These are phyloP conservation scores for Styela plicata DNA, from an alignment of 23 tunicate species.

Conservation along the genomic window DNA sequence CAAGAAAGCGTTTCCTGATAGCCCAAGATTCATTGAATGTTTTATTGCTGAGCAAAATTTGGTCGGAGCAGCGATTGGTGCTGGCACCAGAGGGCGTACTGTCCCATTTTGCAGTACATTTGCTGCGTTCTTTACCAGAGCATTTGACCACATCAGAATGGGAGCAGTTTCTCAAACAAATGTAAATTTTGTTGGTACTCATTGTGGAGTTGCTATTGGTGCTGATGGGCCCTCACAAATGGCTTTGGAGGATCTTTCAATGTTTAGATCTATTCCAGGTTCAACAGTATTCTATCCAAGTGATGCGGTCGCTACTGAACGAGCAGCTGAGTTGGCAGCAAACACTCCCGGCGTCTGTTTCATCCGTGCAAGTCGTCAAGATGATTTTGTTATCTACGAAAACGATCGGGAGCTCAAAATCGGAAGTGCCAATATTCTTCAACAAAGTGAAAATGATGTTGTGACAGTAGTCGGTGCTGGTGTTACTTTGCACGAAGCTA, in stretches of 20 bases:
- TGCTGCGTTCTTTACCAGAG: constrained; percentile 88
- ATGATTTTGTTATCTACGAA: constrained; percentile 59
- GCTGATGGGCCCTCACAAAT: constrained; percentile 99
- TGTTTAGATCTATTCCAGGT: constrained; percentile 82
- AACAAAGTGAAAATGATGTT: constrained; percentile 50
- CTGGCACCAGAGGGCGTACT: constrained; percentile 75
- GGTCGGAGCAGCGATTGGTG: constrained; percentile 89
- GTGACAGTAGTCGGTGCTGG: constrained; percentile 93
- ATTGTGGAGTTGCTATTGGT: constrained; percentile 97
- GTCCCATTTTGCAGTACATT: constrained; percentile 84
- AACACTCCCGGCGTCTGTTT: constrained; percentile 92
- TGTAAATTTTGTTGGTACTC: constrained; percentile 94
- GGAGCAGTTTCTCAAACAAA: constrained; percentile 96
- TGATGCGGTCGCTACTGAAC: constrained; percentile 77
- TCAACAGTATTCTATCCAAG: constrained; percentile 94
- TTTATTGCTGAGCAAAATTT: constrained; percentile 98
- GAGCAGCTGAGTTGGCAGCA: constrained; percentile 95
- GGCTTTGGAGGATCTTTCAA: constrained; percentile 96
- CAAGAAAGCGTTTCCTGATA: constrained; percentile 84
- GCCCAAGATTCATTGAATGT: constrained; percentile 73
- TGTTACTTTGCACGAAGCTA: constrained; percentile 81
- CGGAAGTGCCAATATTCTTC: constrained; percentile 47
- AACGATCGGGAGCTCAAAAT: constrained; percentile 56
- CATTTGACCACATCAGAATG: constrained; percentile 97
- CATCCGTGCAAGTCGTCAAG: constrained; percentile 81